phyloP scores from a whole-genome alignment of 2,888 invertebrate genomes.

The Diarsia dahlii region DNA sequence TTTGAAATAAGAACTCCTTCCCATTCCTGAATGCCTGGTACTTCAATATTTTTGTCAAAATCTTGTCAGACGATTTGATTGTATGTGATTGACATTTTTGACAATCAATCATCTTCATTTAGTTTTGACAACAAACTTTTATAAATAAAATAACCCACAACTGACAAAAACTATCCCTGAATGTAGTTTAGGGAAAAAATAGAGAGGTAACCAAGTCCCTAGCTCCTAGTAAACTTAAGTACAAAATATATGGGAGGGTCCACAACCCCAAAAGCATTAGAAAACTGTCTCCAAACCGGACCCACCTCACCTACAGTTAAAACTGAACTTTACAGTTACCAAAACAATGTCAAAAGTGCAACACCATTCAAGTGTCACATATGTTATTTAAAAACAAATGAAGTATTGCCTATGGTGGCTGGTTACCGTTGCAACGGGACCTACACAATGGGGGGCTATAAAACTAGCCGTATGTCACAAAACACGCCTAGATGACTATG shows the following conservation, averaged over 20 bases:
- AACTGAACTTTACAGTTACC: constrained; percentile 9
- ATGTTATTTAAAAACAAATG: constrained; percentile 42
- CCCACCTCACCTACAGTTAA: background rate
- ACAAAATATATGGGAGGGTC: background rate
- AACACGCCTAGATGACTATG: constrained; percentile 26
- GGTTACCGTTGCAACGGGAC: constrained; percentile 55
- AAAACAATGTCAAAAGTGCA: constrained; percentile 40
- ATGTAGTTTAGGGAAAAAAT: background rate
- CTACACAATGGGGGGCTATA: constrained; percentile 49
- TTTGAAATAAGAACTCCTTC: background rate
- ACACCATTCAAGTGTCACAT: constrained; percentile 36
- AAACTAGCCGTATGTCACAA: constrained; percentile 31
- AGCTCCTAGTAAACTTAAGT: background rate
- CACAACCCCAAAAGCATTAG: background rate
- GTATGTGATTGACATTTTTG: background rate
- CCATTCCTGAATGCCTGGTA: background rate
- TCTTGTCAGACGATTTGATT: background rate
- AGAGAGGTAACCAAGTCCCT: background rate
- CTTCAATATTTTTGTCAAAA: background rate
- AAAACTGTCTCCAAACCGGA: background rate
- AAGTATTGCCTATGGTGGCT: constrained; percentile 6
- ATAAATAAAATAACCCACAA: background rate
- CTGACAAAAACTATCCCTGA: background rate
- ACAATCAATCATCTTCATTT: too few species aligned
- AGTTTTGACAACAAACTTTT: too few species aligned